A percentile compares a stretch with the other conserved stretches of the same genome.
Conservation (phyloP, 2,888 invertebrate species). For the Callimorpha dominula region DNA sequence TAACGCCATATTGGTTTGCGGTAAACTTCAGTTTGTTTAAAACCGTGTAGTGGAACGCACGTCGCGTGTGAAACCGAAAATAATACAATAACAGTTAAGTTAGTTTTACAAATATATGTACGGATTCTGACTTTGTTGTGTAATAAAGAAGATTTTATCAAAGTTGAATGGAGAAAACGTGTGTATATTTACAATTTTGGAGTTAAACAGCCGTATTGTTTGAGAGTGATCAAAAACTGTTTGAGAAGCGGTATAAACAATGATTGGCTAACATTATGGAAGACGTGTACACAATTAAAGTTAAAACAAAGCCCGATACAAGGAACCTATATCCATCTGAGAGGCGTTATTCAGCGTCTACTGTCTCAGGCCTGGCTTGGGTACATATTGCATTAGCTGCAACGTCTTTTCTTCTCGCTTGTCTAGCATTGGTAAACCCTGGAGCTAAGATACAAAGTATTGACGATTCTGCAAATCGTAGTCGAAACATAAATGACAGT, state of each 20-base stretch:
- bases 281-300: slow-evolving; percentile 89
- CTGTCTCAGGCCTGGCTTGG: slow-evolving; percentile 88
- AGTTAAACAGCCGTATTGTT: slow-evolving; percentile 32
- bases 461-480: slow-evolving; percentile 29
- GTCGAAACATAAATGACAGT: slow-evolving; percentile 16
- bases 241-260: slow-evolving; percentile 52
- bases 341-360: slow-evolving; percentile 89
- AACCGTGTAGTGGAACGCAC: slow-evolving; percentile 16
- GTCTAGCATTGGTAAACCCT: slow-evolving; percentile 80
- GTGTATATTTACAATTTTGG: slow-evolving; percentile 18
- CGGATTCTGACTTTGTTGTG: slow-evolving; percentile 23
- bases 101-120: slow-evolving; percentile 20
- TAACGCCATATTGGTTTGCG: slow-evolving; percentile 22
- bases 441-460: slow-evolving; percentile 42
- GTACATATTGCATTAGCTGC: slow-evolving; percentile 88
- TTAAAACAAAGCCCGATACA: slow-evolving; percentile 88
- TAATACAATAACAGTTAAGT: slow-evolving; percentile 25
- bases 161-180: slow-evolving; percentile 22
- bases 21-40: slow-evolving; percentile 45
- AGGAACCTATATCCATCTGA: slow-evolving; percentile 88
- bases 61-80: slow-evolving; percentile 13
- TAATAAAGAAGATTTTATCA: slow-evolving; percentile 22
- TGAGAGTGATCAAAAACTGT: slow-evolving; percentile 30
- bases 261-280: slow-evolving; percentile 82
- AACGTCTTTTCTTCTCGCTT: slow-evolving; percentile 86